Evolutionary conservation across 2,797 vertebrate species (phyloP).

Genomic region (Perodicticus potto): DNA sequence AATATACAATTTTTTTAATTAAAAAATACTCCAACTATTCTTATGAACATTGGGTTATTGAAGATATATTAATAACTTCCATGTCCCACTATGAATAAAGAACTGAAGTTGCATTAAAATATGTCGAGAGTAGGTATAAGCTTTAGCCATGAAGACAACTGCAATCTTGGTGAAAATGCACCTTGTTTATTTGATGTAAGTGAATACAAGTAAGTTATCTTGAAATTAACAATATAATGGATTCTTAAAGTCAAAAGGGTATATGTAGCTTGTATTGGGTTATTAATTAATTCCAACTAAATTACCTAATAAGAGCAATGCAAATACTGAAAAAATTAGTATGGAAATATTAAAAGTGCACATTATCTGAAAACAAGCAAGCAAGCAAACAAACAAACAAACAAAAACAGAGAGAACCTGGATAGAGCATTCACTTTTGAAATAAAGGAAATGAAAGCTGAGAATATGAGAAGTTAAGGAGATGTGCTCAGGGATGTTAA

Average conservation of each 20-base stretch:
- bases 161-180: not conserved
- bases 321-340: not conserved
- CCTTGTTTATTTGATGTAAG: not conserved
- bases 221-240: not conserved
- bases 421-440: not conserved
- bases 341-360: not conserved
- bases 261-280: not conserved
- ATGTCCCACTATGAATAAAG: not conserved
- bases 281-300: not conserved
- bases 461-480: not conserved
- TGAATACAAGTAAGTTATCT: not conserved
- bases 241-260: not conserved
- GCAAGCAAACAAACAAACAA: too few species aligned
- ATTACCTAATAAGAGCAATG: not conserved
- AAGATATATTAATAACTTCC: not conserved
- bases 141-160: not conserved
- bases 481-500: rapidly evolving
- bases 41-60: not conserved
- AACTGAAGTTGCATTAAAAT: not conserved
- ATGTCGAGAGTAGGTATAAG: not conserved
- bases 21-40: not conserved
- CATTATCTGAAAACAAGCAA: not conserved
- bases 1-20: not conserved
- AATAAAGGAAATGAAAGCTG: not conserved
- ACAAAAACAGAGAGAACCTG: not conserved